Conservation (phyloP, 2,113 vertebrate genomes). For the Myodes glareolus region DNA sequence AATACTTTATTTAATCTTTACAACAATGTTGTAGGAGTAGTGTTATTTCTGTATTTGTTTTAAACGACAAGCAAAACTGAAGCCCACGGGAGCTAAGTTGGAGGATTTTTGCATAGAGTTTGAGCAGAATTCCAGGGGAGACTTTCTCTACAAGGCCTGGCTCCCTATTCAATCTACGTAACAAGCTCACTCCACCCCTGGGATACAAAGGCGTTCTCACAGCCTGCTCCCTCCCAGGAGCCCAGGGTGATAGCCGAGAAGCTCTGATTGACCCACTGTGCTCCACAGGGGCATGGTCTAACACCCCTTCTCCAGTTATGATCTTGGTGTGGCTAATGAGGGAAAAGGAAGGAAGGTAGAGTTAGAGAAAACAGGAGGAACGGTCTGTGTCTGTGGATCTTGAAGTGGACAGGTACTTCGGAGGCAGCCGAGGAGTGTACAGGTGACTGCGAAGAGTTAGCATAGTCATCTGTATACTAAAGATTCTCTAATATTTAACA, state of each 20-base stretch:
- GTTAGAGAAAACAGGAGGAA: background rate
- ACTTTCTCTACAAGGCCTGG: background rate
- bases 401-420: background rate
- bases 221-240: background rate
- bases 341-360: background rate
- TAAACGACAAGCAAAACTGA: background rate
- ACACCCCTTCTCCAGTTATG: background rate
- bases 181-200: background rate
- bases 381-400: accelerated
- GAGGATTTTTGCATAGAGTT: background rate
- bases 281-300: background rate
- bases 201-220: background rate
- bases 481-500: background rate
- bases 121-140: background rate
- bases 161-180: background rate
- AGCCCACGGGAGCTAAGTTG: background rate
- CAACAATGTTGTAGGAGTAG: background rate
- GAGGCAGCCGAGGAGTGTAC: background rate
- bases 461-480: background rate
- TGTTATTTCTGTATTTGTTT: background rate
- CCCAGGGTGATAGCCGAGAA: background rate
- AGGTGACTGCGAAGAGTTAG: background rate
- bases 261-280: background rate
- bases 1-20: background rate
- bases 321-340: background rate